phyloP scores from a whole-genome alignment of 1,140 invertebrate genomes.

The Drosophila albomicans region DNA sequence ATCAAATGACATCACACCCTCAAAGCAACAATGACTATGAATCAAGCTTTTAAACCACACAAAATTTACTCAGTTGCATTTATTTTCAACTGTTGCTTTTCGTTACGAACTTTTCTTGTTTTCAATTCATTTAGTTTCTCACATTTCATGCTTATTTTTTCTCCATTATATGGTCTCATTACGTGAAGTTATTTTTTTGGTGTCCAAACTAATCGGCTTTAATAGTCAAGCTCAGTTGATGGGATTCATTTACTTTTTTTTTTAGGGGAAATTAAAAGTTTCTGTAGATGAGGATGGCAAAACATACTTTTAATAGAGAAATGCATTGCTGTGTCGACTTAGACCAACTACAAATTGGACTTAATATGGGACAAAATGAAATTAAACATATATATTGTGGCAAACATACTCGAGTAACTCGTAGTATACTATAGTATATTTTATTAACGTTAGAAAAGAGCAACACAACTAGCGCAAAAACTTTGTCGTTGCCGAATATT shows the following conservation, averaged over 20 bases:
- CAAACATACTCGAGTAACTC: neutral
- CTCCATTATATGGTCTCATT: neutral
- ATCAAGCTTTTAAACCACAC: too few species aligned
- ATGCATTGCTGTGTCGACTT: neutral
- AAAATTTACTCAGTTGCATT: too few species aligned
- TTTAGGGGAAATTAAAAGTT: slow-evolving; percentile 12
- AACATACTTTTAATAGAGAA: neutral
- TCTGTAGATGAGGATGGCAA: neutral
- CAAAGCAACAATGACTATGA: too few species aligned
- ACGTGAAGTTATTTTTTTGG: neutral
- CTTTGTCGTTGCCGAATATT: slow-evolving; percentile 24
- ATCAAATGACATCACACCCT: too few species aligned
- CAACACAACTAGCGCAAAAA: slow-evolving; percentile 19
- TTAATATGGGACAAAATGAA: slow-evolving; percentile 22
- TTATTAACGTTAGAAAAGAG: slow-evolving; percentile 7
- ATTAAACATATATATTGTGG: slow-evolving; percentile 18
- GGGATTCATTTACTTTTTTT: slow-evolving; percentile 13
- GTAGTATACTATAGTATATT: neutral
- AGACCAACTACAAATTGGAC: slow-evolving; percentile 18
- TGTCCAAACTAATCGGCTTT: neutral
- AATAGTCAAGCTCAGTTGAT: slow-evolving; percentile 1
- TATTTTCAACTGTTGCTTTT: neutral
- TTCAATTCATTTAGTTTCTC: neutral
- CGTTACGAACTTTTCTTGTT: neutral
- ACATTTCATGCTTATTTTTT: neutral